Conservation (phyloP, 2,797 vertebrate species). For the Poecile montanus region DNA sequence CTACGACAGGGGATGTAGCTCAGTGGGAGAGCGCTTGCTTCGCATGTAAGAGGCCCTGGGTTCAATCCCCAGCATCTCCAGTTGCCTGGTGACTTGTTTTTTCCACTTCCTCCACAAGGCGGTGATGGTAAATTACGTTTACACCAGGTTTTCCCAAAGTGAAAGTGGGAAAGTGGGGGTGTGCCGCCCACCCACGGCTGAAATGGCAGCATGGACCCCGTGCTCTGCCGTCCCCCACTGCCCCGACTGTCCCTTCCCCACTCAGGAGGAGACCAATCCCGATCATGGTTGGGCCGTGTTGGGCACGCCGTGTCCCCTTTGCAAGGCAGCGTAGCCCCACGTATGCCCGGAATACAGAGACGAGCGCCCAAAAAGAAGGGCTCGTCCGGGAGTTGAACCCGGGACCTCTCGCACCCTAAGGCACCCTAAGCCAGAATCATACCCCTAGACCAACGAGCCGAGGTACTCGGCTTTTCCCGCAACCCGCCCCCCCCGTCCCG, state of each 20-base stretch:
- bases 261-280: rapidly evolving
- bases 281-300: rapidly evolving
- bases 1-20: not conserved
- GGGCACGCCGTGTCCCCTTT: rapidly evolving
- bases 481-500: rapidly evolving
- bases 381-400: conserved; percentile 68
- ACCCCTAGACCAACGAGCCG: not conserved
- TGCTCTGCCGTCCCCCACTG: rapidly evolving
- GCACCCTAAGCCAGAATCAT: conserved; percentile 15
- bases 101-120: not conserved
- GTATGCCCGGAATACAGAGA: rapidly evolving
- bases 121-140: not conserved
- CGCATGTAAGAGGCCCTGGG: conserved; percentile 52
- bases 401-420: conserved; percentile 61
- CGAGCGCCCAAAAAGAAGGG: not conserved
- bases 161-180: too few species aligned
- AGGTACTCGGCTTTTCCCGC: rapidly evolving
- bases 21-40: conserved; percentile 53
- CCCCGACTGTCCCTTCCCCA: not conserved
- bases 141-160: not conserved
- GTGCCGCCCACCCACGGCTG: too few species aligned
- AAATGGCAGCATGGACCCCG: rapidly evolving
- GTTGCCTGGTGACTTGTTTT: rapidly evolving
- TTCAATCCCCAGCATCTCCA: conserved; percentile 57
- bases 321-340: not conserved